These are phyloP conservation scores for Rhamphomyia laevipes DNA, from an alignment of 2,888 invertebrate species.

Conservation along the genomic window DNA sequence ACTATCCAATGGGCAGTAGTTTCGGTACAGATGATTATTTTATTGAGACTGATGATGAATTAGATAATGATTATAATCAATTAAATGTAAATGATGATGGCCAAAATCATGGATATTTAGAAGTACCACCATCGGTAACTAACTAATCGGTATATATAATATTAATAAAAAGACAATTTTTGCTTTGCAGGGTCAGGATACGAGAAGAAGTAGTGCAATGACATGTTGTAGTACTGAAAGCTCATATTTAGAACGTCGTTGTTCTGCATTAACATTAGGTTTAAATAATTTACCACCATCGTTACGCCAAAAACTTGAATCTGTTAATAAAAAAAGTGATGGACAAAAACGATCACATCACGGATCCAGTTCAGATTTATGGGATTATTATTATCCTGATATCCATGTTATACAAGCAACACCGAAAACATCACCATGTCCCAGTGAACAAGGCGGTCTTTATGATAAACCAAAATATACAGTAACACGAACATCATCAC, in stretches of 20 bases:
- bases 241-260: slow-evolving; percentile 69
- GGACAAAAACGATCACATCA: slow-evolving; percentile 10
- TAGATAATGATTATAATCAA: slow-evolving; percentile 41
- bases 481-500: slow-evolving; percentile 15
- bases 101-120: slow-evolving; percentile 31
- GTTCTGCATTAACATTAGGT: slow-evolving; percentile 66
- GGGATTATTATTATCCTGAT: slow-evolving; percentile 50
- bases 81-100: slow-evolving; percentile 24
- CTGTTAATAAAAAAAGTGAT: slow-evolving; percentile 25
- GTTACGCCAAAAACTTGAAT: slow-evolving; percentile 31
- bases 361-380: slow-evolving; percentile 33
- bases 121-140: slow-evolving; percentile 36
- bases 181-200: slow-evolving; percentile 32
- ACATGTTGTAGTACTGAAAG: slow-evolving; percentile 78
- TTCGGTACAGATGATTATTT: slow-evolving; percentile 38
- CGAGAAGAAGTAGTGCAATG: slow-evolving; percentile 63
- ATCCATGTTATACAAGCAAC: slow-evolving; percentile 65
- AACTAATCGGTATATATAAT: slow-evolving; percentile 14
- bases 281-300: slow-evolving; percentile 45
- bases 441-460: slow-evolving; percentile 48
- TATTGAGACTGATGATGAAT: slow-evolving; percentile 38
- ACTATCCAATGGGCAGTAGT: slow-evolving; percentile 38
- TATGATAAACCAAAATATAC: slow-evolving; percentile 33
- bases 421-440: slow-evolving; percentile 72
- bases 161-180: not conserved